Conservation (phyloP, 2,888 invertebrate genomes). For the Drosophila anomelani region DNA sequence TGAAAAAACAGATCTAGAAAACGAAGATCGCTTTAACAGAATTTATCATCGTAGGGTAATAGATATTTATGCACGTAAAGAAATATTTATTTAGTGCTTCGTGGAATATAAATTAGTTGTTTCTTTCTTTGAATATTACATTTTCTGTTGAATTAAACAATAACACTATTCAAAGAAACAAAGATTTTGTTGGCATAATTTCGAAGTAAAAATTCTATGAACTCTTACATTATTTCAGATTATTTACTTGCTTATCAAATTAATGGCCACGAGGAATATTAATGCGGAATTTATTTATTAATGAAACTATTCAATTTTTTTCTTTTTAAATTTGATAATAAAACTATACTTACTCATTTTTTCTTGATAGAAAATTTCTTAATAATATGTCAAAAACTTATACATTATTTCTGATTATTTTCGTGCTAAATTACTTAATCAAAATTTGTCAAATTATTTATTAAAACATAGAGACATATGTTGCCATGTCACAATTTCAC, state of each 20-base stretch:
- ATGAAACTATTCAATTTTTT: no score
- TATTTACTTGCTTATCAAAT: no score
- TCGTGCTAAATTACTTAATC: background rate
- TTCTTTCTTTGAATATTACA: no score
- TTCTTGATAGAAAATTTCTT: background rate
- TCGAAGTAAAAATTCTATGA: no score
- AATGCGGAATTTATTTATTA: no score
- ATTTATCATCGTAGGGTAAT: conserved; percentile 49
- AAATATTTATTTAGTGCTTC: background rate
- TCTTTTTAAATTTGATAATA: background rate
- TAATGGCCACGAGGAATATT: no score
- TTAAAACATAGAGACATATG: background rate
- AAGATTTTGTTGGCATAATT: no score
- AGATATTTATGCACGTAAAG: background rate
- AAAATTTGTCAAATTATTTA: conserved; percentile 3
- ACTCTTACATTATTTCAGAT: no score
- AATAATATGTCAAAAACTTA: no score
- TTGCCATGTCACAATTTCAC: background rate
- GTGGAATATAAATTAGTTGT: background rate
- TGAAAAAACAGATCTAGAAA: conserved; percentile 38
- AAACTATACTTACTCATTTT: background rate
- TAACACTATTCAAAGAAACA: background rate
- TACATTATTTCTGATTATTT: background rate
- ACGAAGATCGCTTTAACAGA: conserved; percentile 47
- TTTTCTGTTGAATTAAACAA: background rate